phyloP scores from a whole-genome alignment of 2,113 vertebrate genomes.

The Tretioscincus oriximinensis region DNA sequence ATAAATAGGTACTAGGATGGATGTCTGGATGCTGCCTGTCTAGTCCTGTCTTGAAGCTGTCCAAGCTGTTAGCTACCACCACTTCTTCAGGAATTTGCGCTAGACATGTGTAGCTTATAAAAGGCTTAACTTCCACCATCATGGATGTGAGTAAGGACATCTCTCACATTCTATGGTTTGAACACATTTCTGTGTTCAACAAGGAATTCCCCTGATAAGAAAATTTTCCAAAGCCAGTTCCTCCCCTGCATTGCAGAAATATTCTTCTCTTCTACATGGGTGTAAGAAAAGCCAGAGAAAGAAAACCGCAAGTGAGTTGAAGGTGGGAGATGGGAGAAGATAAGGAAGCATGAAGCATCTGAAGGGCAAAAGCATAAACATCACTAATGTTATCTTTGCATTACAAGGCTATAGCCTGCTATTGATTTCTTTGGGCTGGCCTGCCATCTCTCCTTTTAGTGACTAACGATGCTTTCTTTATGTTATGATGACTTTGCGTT shows the following conservation, averaged over 20 bases:
- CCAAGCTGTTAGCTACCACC: too few relatives aligned
- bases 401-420: conserved; percentile 71
- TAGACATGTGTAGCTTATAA: too few relatives aligned
- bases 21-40: too few relatives aligned
- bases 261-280: neutral
- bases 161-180: neutral
- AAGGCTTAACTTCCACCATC: too few relatives aligned
- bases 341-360: conserved; percentile 67
- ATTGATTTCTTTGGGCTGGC: conserved; percentile 71
- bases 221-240: conserved; percentile 29
- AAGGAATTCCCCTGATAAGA: conserved; percentile 10
- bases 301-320: conserved; percentile 62
- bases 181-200: neutral
- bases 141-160: neutral
- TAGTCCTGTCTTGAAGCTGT: too few relatives aligned
- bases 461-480: conserved; percentile 71
- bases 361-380: conserved; percentile 79
- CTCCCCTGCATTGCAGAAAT: neutral
- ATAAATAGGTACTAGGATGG: too few relatives aligned
- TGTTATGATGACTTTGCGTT: conserved; percentile 73
- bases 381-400: conserved; percentile 59
- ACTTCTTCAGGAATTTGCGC: too few relatives aligned
- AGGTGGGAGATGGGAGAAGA: conserved; percentile 58
- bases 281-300: conserved; percentile 48
- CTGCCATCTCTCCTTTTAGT: conserved; percentile 68